Evolutionary conservation across 2,113 vertebrate genomes (phyloP).

Genomic region (Numenius arquata): DNA sequence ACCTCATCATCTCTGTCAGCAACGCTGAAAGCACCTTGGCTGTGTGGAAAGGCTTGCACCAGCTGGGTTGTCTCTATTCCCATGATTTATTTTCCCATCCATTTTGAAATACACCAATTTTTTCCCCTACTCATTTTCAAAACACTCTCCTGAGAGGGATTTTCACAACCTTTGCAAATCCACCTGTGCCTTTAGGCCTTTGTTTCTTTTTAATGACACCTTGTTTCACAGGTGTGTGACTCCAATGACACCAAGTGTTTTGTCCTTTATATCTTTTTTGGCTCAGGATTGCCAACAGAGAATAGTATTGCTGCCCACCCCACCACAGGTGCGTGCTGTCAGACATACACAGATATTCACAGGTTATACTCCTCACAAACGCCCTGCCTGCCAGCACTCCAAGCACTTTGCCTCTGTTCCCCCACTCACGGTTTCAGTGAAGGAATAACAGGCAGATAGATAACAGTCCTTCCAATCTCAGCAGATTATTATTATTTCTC

Average conservation of each 20-base stretch:
- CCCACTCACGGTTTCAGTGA: not conserved
- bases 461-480: slow-evolving; percentile 8
- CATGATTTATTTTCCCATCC: slow-evolving; percentile 6
- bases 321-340: accelerated
- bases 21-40: not conserved
- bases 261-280: not conserved
- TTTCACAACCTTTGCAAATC: not conserved
- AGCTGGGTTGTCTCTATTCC: not conserved
- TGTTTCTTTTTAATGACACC: slow-evolving; percentile 27
- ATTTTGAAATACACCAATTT: not conserved
- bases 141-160: not conserved
- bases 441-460: not conserved
- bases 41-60: not conserved
- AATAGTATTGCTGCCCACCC: not conserved
- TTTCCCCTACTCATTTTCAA: not conserved
- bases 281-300: not conserved
- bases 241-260: not conserved
- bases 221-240: slow-evolving; percentile 19
- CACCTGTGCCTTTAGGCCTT: not conserved
- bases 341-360: not conserved
- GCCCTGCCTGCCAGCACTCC: not conserved
- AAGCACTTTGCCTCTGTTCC: not conserved
- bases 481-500: not conserved
- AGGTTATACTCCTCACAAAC: not conserved
- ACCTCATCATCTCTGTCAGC: not conserved